Percentiles rank a stretch among this genome's conserved stretches.
phyloP scores from a whole-genome alignment of 2,888 invertebrate species.

The Heteropelma amictum region DNA sequence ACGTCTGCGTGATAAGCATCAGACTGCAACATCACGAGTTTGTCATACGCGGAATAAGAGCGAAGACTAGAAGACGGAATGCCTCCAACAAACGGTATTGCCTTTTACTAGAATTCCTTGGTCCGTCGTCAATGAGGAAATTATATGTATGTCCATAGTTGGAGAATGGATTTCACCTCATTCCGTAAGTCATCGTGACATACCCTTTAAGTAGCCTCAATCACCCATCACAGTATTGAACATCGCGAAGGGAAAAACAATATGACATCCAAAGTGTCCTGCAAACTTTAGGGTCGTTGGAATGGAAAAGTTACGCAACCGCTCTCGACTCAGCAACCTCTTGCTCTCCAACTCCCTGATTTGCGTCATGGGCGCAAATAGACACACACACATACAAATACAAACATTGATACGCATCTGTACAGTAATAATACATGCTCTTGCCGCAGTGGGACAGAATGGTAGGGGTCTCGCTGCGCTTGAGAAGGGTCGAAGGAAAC shows the following conservation, averaged over 20 bases:
- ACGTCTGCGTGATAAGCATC: constrained; percentile 61
- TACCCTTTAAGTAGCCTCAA: too few relatives aligned
- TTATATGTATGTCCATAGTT: too few relatives aligned
- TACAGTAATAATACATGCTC: constrained; percentile 8
- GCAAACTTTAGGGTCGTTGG: too few relatives aligned
- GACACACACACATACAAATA: background rate
- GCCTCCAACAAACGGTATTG: too few relatives aligned
- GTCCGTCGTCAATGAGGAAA: background rate
- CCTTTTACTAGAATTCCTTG: too few relatives aligned
- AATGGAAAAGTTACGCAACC: background rate
- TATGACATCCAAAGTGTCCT: background rate
- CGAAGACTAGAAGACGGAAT: too few relatives aligned
- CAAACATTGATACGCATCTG: background rate
- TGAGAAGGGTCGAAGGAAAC: constrained; percentile 26
- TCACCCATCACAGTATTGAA: too few relatives aligned
- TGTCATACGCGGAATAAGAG: background rate
- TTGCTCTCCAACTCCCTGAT: background rate
- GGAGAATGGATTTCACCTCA: too few relatives aligned
- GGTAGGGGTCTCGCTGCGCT: constrained; percentile 15
- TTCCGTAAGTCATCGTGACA: too few relatives aligned
- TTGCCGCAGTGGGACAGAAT: constrained; percentile 10
- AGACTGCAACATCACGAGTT: constrained; percentile 59
- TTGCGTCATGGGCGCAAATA: background rate
- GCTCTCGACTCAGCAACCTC: background rate
- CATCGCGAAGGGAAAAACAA: too few relatives aligned